These are phyloP conservation scores for Ichneumoninae sp. DNA, from an alignment of 2,888 invertebrate genomes.

Conservation along the genomic window DNA sequence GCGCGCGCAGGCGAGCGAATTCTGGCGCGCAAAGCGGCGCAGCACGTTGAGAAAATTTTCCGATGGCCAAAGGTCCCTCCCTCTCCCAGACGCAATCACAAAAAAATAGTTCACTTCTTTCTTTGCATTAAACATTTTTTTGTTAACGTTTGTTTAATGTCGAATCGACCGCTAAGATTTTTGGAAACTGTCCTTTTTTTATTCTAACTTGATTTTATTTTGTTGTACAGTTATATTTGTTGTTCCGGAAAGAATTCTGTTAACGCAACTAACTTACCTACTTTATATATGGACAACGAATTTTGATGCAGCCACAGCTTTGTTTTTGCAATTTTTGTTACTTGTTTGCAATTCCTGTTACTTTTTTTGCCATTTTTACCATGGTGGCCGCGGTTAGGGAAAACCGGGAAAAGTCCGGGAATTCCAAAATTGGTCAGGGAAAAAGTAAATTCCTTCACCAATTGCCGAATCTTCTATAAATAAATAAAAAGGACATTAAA, in stretches of 20 bases:
- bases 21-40: not conserved
- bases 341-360: not conserved
- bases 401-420: too few species aligned
- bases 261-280: not conserved
- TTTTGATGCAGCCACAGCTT: not conserved
- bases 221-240: too few species aligned
- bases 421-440: too few species aligned
- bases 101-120: too few species aligned
- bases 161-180: not conserved
- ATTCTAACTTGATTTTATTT: too few species aligned
- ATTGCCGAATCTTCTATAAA: too few species aligned
- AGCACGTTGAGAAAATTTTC: not conserved
- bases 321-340: not conserved
- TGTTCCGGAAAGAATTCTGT: too few species aligned
- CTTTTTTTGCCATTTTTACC: not conserved
- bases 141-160: too few species aligned
- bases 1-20: not conserved
- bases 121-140: not conserved
- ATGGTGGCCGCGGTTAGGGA: too few species aligned
- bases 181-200: not conserved
- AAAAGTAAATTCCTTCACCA: too few species aligned
- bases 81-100: too few species aligned
- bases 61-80: not conserved
- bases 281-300: not conserved
- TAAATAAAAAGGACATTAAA: too few species aligned